phyloP scores from a whole-genome alignment of 2,888 invertebrate genomes.

The Diarsia brunnea region DNA sequence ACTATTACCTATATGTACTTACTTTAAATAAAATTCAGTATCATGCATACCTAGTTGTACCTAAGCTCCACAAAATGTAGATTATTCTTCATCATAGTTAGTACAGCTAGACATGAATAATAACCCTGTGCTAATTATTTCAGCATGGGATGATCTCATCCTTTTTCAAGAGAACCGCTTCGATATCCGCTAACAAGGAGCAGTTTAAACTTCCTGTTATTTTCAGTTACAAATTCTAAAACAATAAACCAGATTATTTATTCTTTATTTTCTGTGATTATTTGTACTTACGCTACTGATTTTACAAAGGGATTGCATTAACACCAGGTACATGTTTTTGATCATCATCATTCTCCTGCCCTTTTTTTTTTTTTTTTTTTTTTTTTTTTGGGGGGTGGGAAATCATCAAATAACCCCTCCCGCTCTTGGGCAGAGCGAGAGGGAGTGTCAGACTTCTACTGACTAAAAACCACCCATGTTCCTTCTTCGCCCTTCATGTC shows the following conservation, averaged over 20 bases:
- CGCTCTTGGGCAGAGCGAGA: too few relatives aligned
- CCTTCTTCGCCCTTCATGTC: too few relatives aligned
- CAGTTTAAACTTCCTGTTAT: constrained; percentile 12
- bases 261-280: neutral
- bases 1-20: neutral
- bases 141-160: constrained; percentile 8
- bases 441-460: too few relatives aligned
- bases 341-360: too few relatives aligned
- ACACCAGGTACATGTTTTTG: neutral
- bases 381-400: too few relatives aligned
- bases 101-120: constrained; percentile 2
- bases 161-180: constrained; percentile 12
- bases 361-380: too few relatives aligned
- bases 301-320: neutral
- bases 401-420: too few relatives aligned
- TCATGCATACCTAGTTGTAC: neutral
- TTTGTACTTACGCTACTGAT: neutral
- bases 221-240: neutral
- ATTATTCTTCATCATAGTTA: neutral
- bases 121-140: neutral
- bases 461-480: too few relatives aligned
- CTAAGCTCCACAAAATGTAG: neutral
- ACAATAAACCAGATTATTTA: neutral
- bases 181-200: too few relatives aligned
- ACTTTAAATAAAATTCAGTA: neutral